Evolutionary conservation across 2,113 vertebrate species (phyloP).

Genomic region (Alligator mississippiensis): DNA sequence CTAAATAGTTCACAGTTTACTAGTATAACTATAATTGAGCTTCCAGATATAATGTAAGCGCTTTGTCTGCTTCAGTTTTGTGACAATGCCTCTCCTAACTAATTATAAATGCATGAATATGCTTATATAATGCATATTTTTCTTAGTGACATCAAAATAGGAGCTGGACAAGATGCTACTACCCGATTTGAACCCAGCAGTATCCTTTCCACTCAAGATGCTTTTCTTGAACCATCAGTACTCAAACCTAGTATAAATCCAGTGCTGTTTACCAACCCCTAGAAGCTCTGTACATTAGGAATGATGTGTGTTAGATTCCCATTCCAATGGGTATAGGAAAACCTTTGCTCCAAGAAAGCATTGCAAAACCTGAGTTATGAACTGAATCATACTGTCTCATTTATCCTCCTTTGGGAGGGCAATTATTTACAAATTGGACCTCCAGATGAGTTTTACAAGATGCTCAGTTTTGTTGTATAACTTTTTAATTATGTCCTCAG

Average conservation of each 20-base stretch:
- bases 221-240: neutral
- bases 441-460: conserved; percentile 37
- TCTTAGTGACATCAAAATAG: neutral
- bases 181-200: neutral
- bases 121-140: no score
- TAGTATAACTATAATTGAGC: neutral
- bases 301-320: neutral
- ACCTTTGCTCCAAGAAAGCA: neutral
- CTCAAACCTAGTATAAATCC: neutral
- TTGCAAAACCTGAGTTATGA: conserved; percentile 16
- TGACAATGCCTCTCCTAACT: neutral
- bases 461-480: conserved; percentile 29
- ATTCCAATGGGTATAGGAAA: neutral
- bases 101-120: neutral
- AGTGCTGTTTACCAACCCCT: neutral
- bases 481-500: conserved; percentile 53
- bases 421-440: conserved; percentile 51
- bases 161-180: neutral
- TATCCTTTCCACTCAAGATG: neutral
- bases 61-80: neutral
- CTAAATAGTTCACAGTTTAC: neutral
- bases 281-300: neutral
- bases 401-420: neutral
- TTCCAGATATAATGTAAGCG: neutral
- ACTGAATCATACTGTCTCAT: conserved; percentile 21